Evolutionary conservation across 2,113 vertebrate species (phyloP).

Genomic region (Catharus minimus): DNA sequence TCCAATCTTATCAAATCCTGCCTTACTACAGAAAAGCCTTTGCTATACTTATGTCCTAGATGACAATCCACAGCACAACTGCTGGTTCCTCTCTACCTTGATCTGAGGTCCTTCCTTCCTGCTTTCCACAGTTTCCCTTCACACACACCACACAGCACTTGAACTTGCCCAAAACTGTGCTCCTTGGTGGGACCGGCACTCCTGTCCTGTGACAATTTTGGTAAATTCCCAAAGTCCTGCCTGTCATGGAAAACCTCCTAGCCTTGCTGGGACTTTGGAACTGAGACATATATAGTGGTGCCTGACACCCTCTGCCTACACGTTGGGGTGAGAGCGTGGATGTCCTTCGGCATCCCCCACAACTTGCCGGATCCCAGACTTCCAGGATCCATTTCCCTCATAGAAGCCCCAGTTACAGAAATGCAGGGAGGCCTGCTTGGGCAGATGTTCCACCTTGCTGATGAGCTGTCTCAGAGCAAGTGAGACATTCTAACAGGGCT

Average conservation of each 20-base stretch:
- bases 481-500: background rate
- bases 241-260: background rate
- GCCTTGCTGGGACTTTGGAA: background rate
- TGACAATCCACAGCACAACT: background rate
- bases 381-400: background rate
- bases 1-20: background rate
- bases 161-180: background rate
- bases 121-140: background rate
- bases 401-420: rapidly evolving
- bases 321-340: rapidly evolving
- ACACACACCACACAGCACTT: rapidly evolving
- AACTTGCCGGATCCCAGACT: background rate
- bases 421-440: background rate
- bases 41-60: background rate
- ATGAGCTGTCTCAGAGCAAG: background rate
- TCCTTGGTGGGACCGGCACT: rapidly evolving
- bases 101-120: background rate
- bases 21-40: background rate
- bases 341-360: rapidly evolving
- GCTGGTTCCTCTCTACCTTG: background rate
- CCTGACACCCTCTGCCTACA: rapidly evolving
- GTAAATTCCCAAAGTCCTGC: background rate
- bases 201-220: background rate
- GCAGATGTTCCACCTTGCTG: background rate
- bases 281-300: background rate